Evolutionary conservation across 1,140 invertebrate genomes (phyloP).

Genomic region (Armadillidium nasatum): DNA sequence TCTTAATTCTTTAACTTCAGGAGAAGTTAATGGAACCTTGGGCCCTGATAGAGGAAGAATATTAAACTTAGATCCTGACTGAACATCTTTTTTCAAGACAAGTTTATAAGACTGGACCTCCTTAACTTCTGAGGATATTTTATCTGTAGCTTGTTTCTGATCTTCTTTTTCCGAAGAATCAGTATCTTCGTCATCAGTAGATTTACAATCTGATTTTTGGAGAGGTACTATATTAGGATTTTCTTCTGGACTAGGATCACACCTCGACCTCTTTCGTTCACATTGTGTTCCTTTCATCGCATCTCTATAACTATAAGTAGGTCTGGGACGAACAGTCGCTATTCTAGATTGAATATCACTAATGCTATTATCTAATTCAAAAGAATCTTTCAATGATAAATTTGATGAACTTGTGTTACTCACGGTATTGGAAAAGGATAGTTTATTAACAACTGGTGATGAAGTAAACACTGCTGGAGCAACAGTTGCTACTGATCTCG

Average conservation of each 20-base stretch:
- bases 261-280: slow-evolving; percentile 29
- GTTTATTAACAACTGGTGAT: background rate
- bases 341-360: slow-evolving; percentile 21
- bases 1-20: slow-evolving; percentile 46
- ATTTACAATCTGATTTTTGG: background rate
- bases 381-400: background rate
- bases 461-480: slow-evolving; percentile 42
- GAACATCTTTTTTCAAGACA: slow-evolving; percentile 35
- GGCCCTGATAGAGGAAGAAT: slow-evolving; percentile 39
- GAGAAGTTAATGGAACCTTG: slow-evolving; percentile 29
- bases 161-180: slow-evolving; percentile 35
- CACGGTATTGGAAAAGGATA: background rate
- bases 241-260: slow-evolving; percentile 15
- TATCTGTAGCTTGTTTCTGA: slow-evolving; percentile 18
- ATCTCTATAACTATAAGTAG: slow-evolving; percentile 46
- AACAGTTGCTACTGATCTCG: slow-evolving; percentile 41
- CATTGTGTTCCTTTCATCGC: slow-evolving; percentile 43
- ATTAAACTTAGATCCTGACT: slow-evolving; percentile 39
- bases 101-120: slow-evolving; percentile 42
- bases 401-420: background rate
- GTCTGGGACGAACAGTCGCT: slow-evolving; percentile 40
- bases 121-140: slow-evolving; percentile 26
- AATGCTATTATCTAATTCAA: background rate
- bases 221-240: background rate
- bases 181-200: slow-evolving; percentile 32